phyloP scores from a whole-genome alignment of 2,113 vertebrate genomes.

The Oncorhynchus nerka region DNA sequence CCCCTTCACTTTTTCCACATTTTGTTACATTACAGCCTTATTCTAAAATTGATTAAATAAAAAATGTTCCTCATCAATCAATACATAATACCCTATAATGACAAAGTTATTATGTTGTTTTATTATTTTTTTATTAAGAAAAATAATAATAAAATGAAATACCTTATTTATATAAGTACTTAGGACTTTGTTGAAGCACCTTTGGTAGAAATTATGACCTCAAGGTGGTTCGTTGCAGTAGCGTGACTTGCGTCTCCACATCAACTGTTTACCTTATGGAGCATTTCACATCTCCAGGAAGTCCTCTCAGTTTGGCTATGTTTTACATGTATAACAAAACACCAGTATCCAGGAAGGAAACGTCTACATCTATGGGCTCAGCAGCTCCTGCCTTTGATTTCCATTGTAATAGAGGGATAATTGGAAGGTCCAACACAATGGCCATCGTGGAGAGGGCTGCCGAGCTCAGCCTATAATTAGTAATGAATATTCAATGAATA shows the following conservation, averaged over 20 bases:
- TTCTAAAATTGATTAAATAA: no score
- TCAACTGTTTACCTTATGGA: constrained; percentile 40
- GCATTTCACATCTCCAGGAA: constrained; percentile 30
- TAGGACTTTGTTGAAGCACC: no score
- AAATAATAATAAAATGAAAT: no score
- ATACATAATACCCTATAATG: no score
- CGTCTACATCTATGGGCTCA: constrained; percentile 26
- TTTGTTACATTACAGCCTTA: no score
- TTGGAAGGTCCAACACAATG: constrained; percentile 66
- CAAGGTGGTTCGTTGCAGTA: no score
- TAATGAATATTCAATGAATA: constrained; percentile 75
- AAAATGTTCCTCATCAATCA: no score
- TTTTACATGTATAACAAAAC: constrained; percentile 44
- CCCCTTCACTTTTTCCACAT: no score
- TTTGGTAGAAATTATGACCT: no score
- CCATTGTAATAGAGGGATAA: constrained; percentile 63
- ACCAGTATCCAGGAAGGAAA: constrained; percentile 41
- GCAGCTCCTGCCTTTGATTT: constrained; percentile 56
- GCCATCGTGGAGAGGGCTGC: constrained; percentile 47
- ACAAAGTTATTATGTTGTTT: no score
- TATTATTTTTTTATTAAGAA: no score
- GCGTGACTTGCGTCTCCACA: constrained; percentile 19
- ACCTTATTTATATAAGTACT: no score
- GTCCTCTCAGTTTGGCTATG: constrained; percentile 29
- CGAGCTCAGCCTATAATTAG: constrained; percentile 62